phyloP scores from a whole-genome alignment of 2,888 invertebrate genomes.

The Seira musarum region DNA sequence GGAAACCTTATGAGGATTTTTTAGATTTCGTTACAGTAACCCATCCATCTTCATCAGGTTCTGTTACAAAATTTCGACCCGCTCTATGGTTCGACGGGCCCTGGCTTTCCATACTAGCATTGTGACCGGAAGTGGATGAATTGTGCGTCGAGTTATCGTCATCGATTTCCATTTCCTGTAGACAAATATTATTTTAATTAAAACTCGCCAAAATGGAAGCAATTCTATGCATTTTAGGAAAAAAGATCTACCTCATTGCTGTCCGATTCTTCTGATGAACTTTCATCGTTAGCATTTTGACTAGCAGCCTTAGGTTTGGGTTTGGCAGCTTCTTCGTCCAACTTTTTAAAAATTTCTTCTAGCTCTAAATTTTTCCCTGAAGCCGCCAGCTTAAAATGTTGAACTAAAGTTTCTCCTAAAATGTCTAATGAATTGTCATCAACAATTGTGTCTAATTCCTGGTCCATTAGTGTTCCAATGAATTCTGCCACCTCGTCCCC shows the following conservation, averaged over 20 bases:
- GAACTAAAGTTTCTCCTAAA: constrained; percentile 35
- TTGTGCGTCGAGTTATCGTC: not conserved
- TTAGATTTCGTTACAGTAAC: constrained; percentile 56
- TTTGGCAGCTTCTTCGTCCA: constrained; percentile 48
- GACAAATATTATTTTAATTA: constrained; percentile 7
- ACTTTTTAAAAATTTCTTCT: constrained; percentile 20
- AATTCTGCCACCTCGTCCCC: constrained; percentile 60
- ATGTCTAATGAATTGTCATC: constrained; percentile 57
- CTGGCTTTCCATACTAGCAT: constrained; percentile 3
- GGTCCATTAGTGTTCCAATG: constrained; percentile 54
- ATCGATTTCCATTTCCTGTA: constrained; percentile 57
- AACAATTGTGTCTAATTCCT: constrained; percentile 60
- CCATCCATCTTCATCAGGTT: constrained; percentile 61
- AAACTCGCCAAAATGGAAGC: not conserved
- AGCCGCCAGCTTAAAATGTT: constrained; percentile 46
- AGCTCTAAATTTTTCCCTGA: constrained; percentile 40
- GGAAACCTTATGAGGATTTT: constrained; percentile 15
- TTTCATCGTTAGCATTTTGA: constrained; percentile 13
- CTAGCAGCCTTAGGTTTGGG: constrained; percentile 32
- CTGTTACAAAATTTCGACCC: constrained; percentile 44
- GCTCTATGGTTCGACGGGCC: constrained; percentile 37
- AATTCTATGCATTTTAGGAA: not conserved
- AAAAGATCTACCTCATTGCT: constrained; percentile 11
- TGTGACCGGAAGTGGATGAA: not conserved
- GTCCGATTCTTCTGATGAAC: constrained; percentile 38